Evolutionary conservation across 1,140 invertebrate species (phyloP), one percentile per base, ranked within the genome.

Genomic region (Aphis craccivora): DNA sequence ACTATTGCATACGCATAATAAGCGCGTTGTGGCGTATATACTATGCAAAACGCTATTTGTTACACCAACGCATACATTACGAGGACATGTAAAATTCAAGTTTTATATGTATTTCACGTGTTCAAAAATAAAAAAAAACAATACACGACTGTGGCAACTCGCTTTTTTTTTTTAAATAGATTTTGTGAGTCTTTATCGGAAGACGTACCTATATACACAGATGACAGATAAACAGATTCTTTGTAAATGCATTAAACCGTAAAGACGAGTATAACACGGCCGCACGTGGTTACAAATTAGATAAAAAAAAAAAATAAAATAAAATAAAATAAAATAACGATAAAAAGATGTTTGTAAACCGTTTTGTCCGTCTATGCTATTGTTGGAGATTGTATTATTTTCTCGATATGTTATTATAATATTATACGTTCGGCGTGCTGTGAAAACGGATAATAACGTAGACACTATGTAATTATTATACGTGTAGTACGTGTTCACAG

Each of bases 211-310:
- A 76, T 76, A 76, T 76, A 40, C 1, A 84, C 40, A 25, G 83
- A 84, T 84, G 40, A 86, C 60, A 76, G 60, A 76, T 76, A 76
- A 40, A 40, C 40, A 40, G 48, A 53, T 55, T 40, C 51, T 89
- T 89, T 89, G 51, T 89, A 55, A 35, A 35, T 48, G 60, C 45
- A 48, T 92, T 92, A 81, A 81, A 92, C 43, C 91, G 91, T 92
- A 37, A 51, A 81, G 45, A 83, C n/a, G 91, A 83, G 60, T n/a
- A 43, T 76, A 67, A 35, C 37, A 91, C 37, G 25, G 40, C 22
- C 40, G 91, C 67, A 84, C 76, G 91, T 76, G 90, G 43, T 81
- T 48, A 92, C n/a, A 92, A 92, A 91, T 76, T 91, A 81, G 35
- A 92, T 30, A 76, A 92, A 76, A 81, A 81, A 91, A 90, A 90